phyloP scores from a whole-genome alignment of 2,888 invertebrate species.

The Elaeidobius kamerunicus region DNA sequence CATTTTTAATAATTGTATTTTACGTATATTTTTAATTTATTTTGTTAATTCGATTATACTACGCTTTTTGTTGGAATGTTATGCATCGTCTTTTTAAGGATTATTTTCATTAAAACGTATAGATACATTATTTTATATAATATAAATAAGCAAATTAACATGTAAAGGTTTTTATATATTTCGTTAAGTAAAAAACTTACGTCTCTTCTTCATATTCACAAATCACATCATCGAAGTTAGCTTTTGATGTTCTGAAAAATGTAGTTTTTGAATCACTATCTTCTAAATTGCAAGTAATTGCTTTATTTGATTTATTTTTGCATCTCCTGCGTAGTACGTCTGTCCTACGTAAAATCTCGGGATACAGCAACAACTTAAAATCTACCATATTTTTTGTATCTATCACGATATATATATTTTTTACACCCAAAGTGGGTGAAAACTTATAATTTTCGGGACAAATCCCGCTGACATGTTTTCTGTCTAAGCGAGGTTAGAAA shows the following conservation, averaged over 20 bases:
- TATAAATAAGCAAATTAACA: too few species aligned
- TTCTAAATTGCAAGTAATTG: constrained; percentile 14
- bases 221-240: neutral
- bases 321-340: constrained; percentile 32
- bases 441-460: constrained; percentile 13
- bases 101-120: too few species aligned
- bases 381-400: constrained; percentile 37
- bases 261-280: neutral
- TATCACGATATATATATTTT: neutral
- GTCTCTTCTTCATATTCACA: neutral
- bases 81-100: too few species aligned
- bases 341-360: constrained; percentile 32
- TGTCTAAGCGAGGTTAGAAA: constrained; percentile 14
- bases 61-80: too few species aligned
- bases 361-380: constrained; percentile 38
- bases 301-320: constrained; percentile 23
- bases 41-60: too few species aligned
- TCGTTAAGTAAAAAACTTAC: constrained; percentile 3
- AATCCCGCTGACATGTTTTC: constrained; percentile 19
- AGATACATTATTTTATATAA: too few species aligned
- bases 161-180: too few species aligned
- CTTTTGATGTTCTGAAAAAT: neutral
- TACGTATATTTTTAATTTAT: too few species aligned
- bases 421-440: neutral
- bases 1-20: too few species aligned